These are phyloP conservation scores for Phortica magna DNA, from an alignment of 2,888 invertebrate species.

Conservation along the genomic window DNA sequence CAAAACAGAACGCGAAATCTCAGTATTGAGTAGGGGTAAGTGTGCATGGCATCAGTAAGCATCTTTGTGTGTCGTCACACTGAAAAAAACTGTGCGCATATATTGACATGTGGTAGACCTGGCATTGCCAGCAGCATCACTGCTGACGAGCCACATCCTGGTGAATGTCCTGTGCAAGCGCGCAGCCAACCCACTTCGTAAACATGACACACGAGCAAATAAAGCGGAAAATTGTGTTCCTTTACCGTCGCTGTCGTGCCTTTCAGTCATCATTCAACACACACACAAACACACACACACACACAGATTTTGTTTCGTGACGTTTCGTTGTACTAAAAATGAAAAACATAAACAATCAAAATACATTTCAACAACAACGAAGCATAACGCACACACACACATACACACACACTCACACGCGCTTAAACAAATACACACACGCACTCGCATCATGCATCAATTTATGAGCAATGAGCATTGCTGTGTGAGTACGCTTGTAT, in stretches of 20 bases:
- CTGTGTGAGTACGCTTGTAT: slow-evolving; percentile 31
- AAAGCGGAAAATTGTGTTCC: slow-evolving; percentile 68
- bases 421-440: neutral
- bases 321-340: slow-evolving; percentile 57
- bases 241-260: slow-evolving; percentile 41
- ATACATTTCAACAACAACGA: slow-evolving; percentile 60
- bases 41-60: neutral
- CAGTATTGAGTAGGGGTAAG: neutral
- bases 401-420: neutral
- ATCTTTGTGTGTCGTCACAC: neutral
- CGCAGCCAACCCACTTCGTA: slow-evolving; percentile 33
- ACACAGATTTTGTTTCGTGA: slow-evolving; percentile 18
- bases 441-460: slow-evolving; percentile 26
- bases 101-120: slow-evolving; percentile 65
- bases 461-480: slow-evolving; percentile 8
- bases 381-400: neutral
- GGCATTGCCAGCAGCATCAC: slow-evolving; percentile 9
- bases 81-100: neutral
- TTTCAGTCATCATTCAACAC: slow-evolving; percentile 1
- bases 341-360: slow-evolving; percentile 66
- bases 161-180: slow-evolving; percentile 38
- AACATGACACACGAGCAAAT: slow-evolving; percentile 54
- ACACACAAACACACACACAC: neutral
- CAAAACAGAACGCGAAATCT: slow-evolving; percentile 32
- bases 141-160: slow-evolving; percentile 29